Evolutionary conservation across 2,113 vertebrate species (phyloP), one percentile per base, ranked within the genome.

Genomic region (Vimba vimba): DNA sequence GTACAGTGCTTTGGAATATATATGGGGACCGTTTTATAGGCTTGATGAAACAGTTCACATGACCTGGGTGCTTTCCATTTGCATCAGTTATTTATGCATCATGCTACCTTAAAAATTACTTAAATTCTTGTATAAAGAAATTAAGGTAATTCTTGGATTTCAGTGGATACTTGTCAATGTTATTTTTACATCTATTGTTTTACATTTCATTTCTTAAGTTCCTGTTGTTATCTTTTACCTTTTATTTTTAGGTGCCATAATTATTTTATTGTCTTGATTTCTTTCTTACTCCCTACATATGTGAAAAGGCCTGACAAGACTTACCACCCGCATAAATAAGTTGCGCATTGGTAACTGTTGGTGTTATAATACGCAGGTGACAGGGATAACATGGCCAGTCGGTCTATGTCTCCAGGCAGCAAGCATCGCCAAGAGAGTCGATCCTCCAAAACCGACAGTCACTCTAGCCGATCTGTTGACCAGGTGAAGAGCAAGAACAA

Each of bases 381-480:
- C 81, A 94, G 96, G 90, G 95, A 96, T 89, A 97, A 95, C 91
- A 88, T 96, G 90, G 93, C 96, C 79, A 93, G 95, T 73, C 96
- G 95, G 88, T 93, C 96, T 0, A 87, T 95, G 87, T 97, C 95
- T 85, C 96, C 97, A 74, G 91, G 95, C 89, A 96, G 96, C 88
- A 99, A 98, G 89, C 96, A 97, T 88, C 95, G 95, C 52, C 94
- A 94, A 86, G 97, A 97, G 86, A 96, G 95, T 85, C 96, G 96
- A 88, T 95, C 95, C 3, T 94, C 96, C 50, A 99, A 98, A 89
- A 94, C 95, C 2, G 98, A 99, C 50, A 94, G 94, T 39, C 96
- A 96, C 2, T 91, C 96, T 89, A 96, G 95, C 82, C 95, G 97
- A 85, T 92, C 92, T n/a, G 87, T 93, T 2, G 98, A 99, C 43